Conservation (phyloP, 1,140 invertebrate genomes). For the Euwallacea similis region DNA sequence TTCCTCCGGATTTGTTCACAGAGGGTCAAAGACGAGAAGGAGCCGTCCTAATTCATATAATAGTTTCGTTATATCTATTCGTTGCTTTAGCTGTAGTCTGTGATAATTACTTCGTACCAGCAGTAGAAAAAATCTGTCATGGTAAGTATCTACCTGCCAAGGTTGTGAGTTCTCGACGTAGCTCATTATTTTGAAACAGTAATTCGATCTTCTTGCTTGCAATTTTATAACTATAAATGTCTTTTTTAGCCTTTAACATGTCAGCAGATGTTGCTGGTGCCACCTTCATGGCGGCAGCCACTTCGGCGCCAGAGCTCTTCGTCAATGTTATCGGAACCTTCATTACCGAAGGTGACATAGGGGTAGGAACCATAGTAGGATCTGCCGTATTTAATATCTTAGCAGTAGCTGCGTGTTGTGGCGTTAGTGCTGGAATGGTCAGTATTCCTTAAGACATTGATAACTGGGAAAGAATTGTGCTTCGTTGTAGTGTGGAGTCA, state of each 20-base stretch:
- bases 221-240: background rate
- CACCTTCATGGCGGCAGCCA: slow-evolving; percentile 94
- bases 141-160: slow-evolving; percentile 58
- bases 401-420: slow-evolving; percentile 87
- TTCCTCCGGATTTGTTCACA: slow-evolving; percentile 79
- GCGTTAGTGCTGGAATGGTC: slow-evolving; percentile 83
- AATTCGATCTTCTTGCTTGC: background rate
- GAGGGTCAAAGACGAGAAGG: slow-evolving; percentile 77
- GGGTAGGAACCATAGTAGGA: slow-evolving; percentile 91
- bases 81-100: slow-evolving; percentile 84
- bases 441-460: slow-evolving; percentile 42
- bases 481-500: slow-evolving; percentile 49
- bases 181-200: background rate
- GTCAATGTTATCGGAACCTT: slow-evolving; percentile 91
- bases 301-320: slow-evolving; percentile 90
- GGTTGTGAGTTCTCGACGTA: too few relatives aligned
- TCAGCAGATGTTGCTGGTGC: slow-evolving; percentile 84
- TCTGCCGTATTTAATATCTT: slow-evolving; percentile 95
- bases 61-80: slow-evolving; percentile 84
- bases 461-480: background rate
- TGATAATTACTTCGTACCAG: slow-evolving; percentile 88
- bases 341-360: slow-evolving; percentile 85
- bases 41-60: slow-evolving; percentile 79
- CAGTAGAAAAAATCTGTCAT: slow-evolving; percentile 87
- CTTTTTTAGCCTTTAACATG: slow-evolving; percentile 68